Percentiles rank a stretch among this genome's conserved stretches.
These are phyloP conservation scores for Anguilla pacifica DNA, from an alignment of 2,797 vertebrate genomes.

Conservation along the genomic window DNA sequence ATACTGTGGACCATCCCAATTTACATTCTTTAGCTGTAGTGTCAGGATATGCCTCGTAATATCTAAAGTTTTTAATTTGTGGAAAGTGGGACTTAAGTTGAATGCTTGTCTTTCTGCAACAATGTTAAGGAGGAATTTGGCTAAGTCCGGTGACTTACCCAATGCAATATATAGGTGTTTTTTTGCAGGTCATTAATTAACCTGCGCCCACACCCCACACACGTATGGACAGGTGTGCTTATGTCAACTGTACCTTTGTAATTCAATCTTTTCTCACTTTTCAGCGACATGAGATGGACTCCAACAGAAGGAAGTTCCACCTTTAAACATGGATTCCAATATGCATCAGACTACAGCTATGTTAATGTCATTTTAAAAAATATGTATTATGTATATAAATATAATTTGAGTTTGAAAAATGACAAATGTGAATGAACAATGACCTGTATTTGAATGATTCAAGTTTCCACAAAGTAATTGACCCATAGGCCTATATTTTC, in stretches of 20 bases:
- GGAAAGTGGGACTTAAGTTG: too few relatives aligned
- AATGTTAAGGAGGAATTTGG: too few relatives aligned
- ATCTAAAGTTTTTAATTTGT: too few relatives aligned
- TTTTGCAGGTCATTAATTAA: too few relatives aligned
- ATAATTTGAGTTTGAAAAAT: not conserved
- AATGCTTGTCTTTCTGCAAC: too few relatives aligned
- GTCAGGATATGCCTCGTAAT: not conserved
- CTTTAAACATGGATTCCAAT: slow-evolving; percentile 69
- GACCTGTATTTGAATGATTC: not conserved
- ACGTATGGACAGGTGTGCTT: not conserved
- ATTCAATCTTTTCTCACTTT: slow-evolving; percentile 55
- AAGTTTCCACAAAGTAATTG: not conserved
- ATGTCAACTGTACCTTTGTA: not conserved
- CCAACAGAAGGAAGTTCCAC: slow-evolving; percentile 94
- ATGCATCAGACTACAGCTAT: not conserved
- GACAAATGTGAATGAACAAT: slow-evolving; percentile 8
- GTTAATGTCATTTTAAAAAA: slow-evolving; percentile 6
- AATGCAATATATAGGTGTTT: not conserved
- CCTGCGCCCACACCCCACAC: too few relatives aligned
- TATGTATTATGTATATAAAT: not conserved
- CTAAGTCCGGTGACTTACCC: not conserved
- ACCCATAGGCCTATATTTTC: not conserved
- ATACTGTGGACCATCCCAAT: not conserved
- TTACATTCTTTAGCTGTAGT: not conserved
- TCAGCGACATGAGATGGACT: slow-evolving; percentile 96